Conservation (phyloP, 92 coral and sea anemone genomes). For the Palythoa grandiflora region DNA sequence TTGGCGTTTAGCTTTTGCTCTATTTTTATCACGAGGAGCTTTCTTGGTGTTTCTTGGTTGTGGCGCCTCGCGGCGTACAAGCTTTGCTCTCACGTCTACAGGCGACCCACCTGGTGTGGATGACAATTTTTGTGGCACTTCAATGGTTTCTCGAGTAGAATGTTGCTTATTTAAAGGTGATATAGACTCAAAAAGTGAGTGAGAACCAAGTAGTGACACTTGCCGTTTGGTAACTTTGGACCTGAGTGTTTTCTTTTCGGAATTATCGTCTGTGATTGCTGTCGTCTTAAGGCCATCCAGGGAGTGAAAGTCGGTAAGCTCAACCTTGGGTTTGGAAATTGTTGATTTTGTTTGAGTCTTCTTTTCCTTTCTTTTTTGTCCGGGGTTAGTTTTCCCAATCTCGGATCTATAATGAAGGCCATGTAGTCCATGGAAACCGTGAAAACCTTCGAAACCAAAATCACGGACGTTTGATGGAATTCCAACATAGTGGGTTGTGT, state of each 20-base stretch:
- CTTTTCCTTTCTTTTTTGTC: not conserved
- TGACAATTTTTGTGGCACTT: constrained; percentile 74
- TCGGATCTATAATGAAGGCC: constrained; percentile 79
- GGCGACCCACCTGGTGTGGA: constrained; percentile 70
- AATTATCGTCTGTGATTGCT: constrained; percentile 64
- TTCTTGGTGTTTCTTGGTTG: not conserved
- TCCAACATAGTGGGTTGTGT: constrained; percentile 84
- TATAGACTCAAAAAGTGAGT: constrained; percentile 69
- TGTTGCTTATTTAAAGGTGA: constrained; percentile 76
- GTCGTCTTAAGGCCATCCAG: constrained; percentile 65
- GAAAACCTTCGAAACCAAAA: constrained; percentile 44
- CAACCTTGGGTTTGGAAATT: constrained; percentile 57
- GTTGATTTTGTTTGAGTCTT: constrained; percentile 63
- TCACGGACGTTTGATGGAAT: constrained; percentile 86
- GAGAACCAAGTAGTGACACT: constrained; percentile 71
- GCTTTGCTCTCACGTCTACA: constrained; percentile 39
- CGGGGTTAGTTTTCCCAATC: constrained; percentile 56
- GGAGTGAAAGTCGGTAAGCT: constrained; percentile 40
- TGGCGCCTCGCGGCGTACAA: constrained; percentile 28
- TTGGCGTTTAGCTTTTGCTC: constrained; percentile 6
- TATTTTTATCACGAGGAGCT: not conserved
- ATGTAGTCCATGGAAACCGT: constrained; percentile 55
- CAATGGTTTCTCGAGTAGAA: constrained; percentile 67
- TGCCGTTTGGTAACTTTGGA: constrained; percentile 70
- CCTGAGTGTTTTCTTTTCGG: constrained; percentile 68